Percentiles rank a stretch among this genome's conserved stretches.
Conservation (phyloP, 2,113 vertebrate species). For the Hirundichthys speculiger region DNA sequence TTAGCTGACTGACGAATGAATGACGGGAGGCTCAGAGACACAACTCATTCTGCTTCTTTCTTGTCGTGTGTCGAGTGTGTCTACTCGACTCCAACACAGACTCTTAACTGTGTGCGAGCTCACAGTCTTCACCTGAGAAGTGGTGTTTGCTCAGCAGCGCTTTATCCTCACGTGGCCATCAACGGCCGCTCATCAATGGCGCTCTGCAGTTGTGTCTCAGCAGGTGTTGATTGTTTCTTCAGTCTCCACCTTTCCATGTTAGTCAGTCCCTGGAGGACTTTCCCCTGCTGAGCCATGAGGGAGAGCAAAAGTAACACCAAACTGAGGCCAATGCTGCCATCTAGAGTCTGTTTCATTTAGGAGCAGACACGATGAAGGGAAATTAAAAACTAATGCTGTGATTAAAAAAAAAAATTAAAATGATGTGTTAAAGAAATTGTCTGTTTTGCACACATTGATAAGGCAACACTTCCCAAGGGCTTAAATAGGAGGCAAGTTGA, state of each 20-base stretch:
- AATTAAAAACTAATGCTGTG: too few relatives aligned
- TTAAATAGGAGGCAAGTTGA: too few relatives aligned
- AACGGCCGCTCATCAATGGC: conserved; percentile 22
- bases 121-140: too few relatives aligned
- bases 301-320: conserved; percentile 9
- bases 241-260: conserved; percentile 15
- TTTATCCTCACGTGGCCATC: conserved; percentile 44
- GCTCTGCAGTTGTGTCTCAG: conserved; percentile 23
- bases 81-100: conserved; percentile 54
- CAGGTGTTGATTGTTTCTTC: conserved; percentile 59
- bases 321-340: neutral
- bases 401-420: too few relatives aligned
- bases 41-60: conserved; percentile 47
- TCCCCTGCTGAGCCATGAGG: conserved; percentile 35
- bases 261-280: conserved; percentile 26
- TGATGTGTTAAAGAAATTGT: too few relatives aligned
- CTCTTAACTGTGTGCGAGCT: conserved; percentile 54
- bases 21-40: conserved; percentile 24
- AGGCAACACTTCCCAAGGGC: too few relatives aligned
- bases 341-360: too few relatives aligned
- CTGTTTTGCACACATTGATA: too few relatives aligned
- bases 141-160: conserved; percentile 21
- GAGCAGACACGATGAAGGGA: too few relatives aligned
- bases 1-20: conserved; percentile 39
- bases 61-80: conserved; percentile 63